These are phyloP conservation scores for Lindbergichthys nudifrons DNA, from an alignment of 2,797 vertebrate genomes.

Conservation along the genomic window DNA sequence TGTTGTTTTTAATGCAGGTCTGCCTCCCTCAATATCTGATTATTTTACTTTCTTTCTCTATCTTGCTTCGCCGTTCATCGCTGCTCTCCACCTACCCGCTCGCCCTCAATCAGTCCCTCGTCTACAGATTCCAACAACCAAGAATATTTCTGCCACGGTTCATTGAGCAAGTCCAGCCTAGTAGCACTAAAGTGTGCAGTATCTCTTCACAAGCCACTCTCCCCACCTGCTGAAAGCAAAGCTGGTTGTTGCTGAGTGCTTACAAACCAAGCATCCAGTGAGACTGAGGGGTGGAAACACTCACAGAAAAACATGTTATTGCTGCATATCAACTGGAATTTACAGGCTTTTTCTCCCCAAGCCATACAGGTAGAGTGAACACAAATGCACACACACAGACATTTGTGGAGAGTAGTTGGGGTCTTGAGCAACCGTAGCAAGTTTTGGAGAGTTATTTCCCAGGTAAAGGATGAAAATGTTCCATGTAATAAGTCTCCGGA, in stretches of 20 bases:
- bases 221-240: constrained; percentile 53
- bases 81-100: constrained; percentile 29
- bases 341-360: constrained; percentile 56
- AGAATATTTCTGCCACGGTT: constrained; percentile 44
- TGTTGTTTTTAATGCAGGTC: constrained; percentile 69
- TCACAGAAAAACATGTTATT: constrained; percentile 50
- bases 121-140: constrained; percentile 28
- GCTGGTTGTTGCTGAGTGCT: constrained; percentile 40
- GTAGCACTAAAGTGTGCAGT: constrained; percentile 41
- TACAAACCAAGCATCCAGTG: constrained; percentile 31
- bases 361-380: constrained; percentile 50
- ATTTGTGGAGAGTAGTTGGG: constrained; percentile 32
- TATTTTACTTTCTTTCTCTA: constrained; percentile 51
- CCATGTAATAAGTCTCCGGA: constrained; percentile 56
- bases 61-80: constrained; percentile 17
- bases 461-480: constrained; percentile 53
- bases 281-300: constrained; percentile 33
- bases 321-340: constrained; percentile 68
- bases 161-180: constrained; percentile 43
- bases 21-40: constrained; percentile 42
- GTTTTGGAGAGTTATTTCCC: constrained; percentile 46
- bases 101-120: constrained; percentile 4
- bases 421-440: constrained; percentile 23
- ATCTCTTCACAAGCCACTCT: constrained; percentile 40
- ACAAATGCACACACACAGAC: constrained; percentile 36